phyloP scores from a whole-genome alignment of 2,888 invertebrate species.

The Andrena marginata region DNA sequence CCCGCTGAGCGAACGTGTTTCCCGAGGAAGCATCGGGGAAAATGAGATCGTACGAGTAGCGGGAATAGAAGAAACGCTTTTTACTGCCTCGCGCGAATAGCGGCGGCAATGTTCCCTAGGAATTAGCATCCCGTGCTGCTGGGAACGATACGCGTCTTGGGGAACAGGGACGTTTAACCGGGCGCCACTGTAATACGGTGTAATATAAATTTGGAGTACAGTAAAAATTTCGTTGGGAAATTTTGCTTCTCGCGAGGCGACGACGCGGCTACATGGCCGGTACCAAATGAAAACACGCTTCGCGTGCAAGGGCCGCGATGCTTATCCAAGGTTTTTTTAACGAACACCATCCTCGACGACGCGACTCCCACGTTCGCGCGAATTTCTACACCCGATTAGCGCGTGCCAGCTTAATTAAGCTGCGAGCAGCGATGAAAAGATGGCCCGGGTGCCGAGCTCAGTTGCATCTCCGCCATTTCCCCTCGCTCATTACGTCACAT shows the following conservation, averaged over 20 bases:
- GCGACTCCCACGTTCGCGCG: constrained; percentile 25
- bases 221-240: constrained; percentile 20
- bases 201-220: constrained; percentile 19
- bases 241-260: background rate
- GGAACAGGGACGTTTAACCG: constrained; percentile 15
- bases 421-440: constrained; percentile 43
- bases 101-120: constrained; percentile 32
- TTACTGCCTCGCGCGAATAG: background rate
- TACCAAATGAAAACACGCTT: constrained; percentile 3
- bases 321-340: background rate
- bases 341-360: background rate
- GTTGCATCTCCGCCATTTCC: constrained; percentile 46
- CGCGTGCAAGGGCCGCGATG: background rate
- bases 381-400: constrained; percentile 15
- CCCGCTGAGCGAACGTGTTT: background rate
- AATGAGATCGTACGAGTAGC: background rate
- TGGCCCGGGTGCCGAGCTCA: constrained; percentile 31
- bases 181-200: constrained; percentile 7
- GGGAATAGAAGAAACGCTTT: background rate
- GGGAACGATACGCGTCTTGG: background rate
- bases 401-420: constrained; percentile 57
- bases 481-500: background rate
- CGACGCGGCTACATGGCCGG: background rate
- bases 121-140: constrained; percentile 33
- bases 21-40: constrained; percentile 3